Evolutionary conservation across 1,140 invertebrate genomes (phyloP), one percentile per base, ranked within the genome.

Genomic region (Drosophila seguyi): DNA sequence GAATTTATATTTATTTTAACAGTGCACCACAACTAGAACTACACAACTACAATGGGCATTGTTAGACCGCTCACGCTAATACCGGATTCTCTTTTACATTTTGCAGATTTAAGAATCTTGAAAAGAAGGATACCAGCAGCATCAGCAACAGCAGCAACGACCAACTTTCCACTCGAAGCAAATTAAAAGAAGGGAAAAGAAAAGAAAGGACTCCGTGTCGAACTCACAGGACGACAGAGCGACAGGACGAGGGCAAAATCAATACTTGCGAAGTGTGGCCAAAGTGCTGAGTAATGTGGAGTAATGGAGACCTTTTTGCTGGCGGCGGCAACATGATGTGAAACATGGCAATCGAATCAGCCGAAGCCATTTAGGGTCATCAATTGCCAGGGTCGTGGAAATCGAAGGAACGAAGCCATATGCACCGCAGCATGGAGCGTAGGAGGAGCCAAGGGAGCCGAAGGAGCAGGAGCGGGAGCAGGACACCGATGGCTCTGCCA

Each of bases 301-400:
- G 84, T 90, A 88, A 88, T 90, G 85, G 85, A 88, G 77, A 71
- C 68, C 81, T 88, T 83, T 83, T 87, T 87, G 84, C 85, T 79
- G 66, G 68, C 53, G 82, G 85, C 83, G 82, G 82, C 83, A 87
- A 88, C 84, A 88, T 88, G 84, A 88, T 88, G 84, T 88, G 84
- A 88, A 88, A 88, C 84, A 88, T 88, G 84, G 84, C 84, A 90
- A 88, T 88, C 84, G 84, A 88, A 88, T 88, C 84, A 88, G 81
- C 84, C 77, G 88, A 81, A 90, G 80, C 84, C 85, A 88, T 88
- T 90, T 88, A 88, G 85, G 82, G 85, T 90, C 84, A 88, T 88
- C 84, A 90, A 88, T 88, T 90, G 80, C 73, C 85, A 81, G 79
- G 82, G 82, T 85, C 75, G 81, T 66, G 72, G 36, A 72, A 72